A percentile compares a stretch with the other conserved stretches of the same genome.
Conservation (phyloP, 2,797 vertebrate species). For the Sarcoramphus papa region DNA sequence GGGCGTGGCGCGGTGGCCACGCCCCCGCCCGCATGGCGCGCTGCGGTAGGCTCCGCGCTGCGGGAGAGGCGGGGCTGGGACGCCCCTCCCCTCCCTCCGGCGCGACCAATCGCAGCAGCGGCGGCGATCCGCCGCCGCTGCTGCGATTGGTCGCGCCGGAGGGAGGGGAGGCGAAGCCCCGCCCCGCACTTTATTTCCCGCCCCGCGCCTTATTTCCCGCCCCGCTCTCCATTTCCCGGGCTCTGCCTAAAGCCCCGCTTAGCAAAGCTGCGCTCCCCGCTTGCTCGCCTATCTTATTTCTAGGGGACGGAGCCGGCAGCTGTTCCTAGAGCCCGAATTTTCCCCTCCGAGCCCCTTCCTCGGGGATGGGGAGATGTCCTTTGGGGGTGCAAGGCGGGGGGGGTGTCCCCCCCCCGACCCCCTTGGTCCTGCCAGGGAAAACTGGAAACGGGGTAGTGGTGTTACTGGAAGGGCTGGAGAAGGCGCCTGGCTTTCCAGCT, state of each 20-base stretch:
- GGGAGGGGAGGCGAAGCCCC: rapidly evolving
- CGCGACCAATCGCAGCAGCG: neutral
- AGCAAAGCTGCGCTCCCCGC: neutral
- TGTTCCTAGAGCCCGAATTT: neutral
- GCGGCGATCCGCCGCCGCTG: rapidly evolving
- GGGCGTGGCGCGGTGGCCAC: rapidly evolving
- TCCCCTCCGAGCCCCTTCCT: too few relatives aligned
- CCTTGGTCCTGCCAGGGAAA: neutral
- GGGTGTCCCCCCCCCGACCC: too few relatives aligned
- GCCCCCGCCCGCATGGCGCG: slow-evolving; percentile 30
- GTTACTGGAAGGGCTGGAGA: neutral
- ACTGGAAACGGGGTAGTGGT: neutral
- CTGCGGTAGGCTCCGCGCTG: neutral
- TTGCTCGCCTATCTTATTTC: neutral
- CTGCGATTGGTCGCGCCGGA: rapidly evolving
- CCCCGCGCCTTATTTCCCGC: neutral
- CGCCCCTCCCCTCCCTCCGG: neutral
- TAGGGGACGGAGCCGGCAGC: too few relatives aligned
- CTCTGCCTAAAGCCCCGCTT: neutral
- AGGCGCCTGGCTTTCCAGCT: neutral
- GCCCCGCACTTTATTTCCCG: neutral
- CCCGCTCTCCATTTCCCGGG: neutral
- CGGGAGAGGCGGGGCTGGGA: rapidly evolving
- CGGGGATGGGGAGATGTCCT: too few relatives aligned
- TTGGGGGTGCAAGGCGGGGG: neutral